Conservation (phyloP, 1,140 invertebrate genomes). For the Callitettix versicolor region DNA sequence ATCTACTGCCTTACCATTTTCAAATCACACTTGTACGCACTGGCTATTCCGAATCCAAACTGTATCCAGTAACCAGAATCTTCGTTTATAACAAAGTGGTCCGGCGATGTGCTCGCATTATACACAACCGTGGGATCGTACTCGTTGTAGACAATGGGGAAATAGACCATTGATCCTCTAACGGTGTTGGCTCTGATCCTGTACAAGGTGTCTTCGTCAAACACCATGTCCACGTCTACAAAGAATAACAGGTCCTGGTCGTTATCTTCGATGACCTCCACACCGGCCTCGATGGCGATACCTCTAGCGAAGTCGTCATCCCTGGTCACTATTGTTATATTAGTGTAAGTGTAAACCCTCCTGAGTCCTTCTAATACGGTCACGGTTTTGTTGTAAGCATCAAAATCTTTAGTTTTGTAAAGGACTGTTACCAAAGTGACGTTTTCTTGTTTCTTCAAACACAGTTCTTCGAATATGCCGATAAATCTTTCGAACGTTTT, state of each 20-base stretch:
- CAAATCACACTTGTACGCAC: conserved; percentile 83
- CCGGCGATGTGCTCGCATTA: conserved; percentile 19
- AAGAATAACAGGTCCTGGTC: conserved; percentile 66
- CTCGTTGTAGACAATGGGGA: conserved; percentile 95
- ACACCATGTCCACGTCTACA: conserved; percentile 83
- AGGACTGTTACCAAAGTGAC: conserved; percentile 70
- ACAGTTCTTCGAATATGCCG: conserved; percentile 70
- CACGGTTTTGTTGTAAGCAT: conserved; percentile 40
- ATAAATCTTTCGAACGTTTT: conserved; percentile 78
- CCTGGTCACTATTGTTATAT: conserved; percentile 52
- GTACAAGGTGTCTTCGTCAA: conserved; percentile 49
- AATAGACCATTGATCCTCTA: conserved; percentile 71
- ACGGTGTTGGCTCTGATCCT: conserved; percentile 70
- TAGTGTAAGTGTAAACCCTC: conserved; percentile 43
- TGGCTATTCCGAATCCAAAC: conserved; percentile 92
- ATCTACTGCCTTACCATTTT: conserved; percentile 31
- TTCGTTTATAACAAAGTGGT: conserved; percentile 41
- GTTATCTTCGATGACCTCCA: conserved; percentile 15
- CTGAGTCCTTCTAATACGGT: conserved; percentile 44
- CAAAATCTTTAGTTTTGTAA: conserved; percentile 49
- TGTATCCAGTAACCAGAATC: conserved; percentile 81
- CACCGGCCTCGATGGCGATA: conserved; percentile 53
- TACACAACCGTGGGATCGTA: conserved; percentile 62
- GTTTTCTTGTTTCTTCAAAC: conserved; percentile 51
- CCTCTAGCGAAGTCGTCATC: conserved; percentile 67